Conservation (phyloP, 2,888 invertebrate genomes). For the Himalopsyche tibetana region DNA sequence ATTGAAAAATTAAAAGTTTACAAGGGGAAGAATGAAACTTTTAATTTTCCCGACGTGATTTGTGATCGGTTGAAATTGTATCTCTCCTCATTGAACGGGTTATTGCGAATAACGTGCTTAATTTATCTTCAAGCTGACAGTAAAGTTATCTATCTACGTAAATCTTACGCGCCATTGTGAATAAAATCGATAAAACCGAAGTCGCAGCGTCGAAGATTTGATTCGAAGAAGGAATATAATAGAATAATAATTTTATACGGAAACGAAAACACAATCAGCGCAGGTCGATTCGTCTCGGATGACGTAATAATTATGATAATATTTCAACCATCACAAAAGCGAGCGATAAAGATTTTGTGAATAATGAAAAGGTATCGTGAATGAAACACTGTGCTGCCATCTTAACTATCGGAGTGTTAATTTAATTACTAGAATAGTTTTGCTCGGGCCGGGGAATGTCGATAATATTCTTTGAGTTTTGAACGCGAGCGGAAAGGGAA, state of each 20-base stretch:
- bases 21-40: slow-evolving; percentile 61
- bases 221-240: slow-evolving; percentile 27
- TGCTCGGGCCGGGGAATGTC: slow-evolving; percentile 51
- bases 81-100: slow-evolving; percentile 8
- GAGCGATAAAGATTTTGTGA: slow-evolving; percentile 60
- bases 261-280: not conserved
- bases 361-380: slow-evolving; percentile 60
- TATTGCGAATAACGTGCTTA: slow-evolving; percentile 55
- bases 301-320: slow-evolving; percentile 56
- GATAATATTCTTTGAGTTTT: slow-evolving; percentile 53
- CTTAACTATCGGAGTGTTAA: slow-evolving; percentile 61
- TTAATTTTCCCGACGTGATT: slow-evolving; percentile 55
- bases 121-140: slow-evolving; percentile 45
- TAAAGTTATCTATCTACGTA: slow-evolving; percentile 51
- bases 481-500: slow-evolving; percentile 26
- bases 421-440: slow-evolving; percentile 48
- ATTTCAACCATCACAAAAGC: slow-evolving; percentile 65
- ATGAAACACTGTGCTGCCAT: slow-evolving; percentile 63
- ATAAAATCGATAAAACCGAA: slow-evolving; percentile 69
- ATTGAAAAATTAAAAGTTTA: slow-evolving; percentile 58
- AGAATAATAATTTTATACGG: slow-evolving; percentile 39
- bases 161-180: too few relatives aligned
- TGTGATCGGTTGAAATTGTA: slow-evolving; percentile 60
- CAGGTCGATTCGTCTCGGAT: too few relatives aligned
- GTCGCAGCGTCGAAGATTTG: slow-evolving; percentile 67